These are phyloP conservation scores for Bufotes viridis DNA, from an alignment of 2,797 vertebrate species.

Conservation along the genomic window DNA sequence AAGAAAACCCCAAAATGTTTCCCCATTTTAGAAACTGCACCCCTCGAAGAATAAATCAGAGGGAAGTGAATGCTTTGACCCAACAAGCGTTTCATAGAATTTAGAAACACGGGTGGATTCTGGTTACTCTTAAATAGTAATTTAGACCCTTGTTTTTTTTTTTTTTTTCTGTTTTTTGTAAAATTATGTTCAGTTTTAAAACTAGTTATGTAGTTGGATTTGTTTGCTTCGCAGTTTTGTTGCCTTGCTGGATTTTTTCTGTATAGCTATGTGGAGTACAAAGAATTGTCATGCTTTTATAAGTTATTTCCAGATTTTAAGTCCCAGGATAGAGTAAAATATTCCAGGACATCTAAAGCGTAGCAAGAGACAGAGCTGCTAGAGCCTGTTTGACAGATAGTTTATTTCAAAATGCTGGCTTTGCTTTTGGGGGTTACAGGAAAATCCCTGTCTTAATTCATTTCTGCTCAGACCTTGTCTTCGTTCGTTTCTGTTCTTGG, in stretches of 20 bases:
- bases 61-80: too few relatives aligned
- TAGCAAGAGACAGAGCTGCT: constrained; percentile 42
- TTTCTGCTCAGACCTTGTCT: too few relatives aligned
- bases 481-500: constrained; percentile 61
- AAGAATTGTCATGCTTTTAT: constrained; percentile 6
- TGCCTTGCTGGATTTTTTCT: too few relatives aligned
- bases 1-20: too few relatives aligned
- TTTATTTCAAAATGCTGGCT: constrained; percentile 63
- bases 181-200: too few relatives aligned
- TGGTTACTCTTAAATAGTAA: too few relatives aligned
- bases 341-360: constrained; percentile 48
- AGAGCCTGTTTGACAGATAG: constrained; percentile 62
- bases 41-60: too few relatives aligned
- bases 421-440: constrained; percentile 62
- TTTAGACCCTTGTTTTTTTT: neutral
- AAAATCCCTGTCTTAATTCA: constrained; percentile 64
- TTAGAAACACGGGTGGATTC: too few relatives aligned
- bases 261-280: neutral
- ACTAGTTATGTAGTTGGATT: too few relatives aligned
- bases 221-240: too few relatives aligned
- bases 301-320: neutral
- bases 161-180: accelerated
- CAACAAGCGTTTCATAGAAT: too few relatives aligned
- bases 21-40: too few relatives aligned
- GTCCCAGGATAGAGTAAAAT: constrained; percentile 5